Percentiles rank a stretch among this genome's conserved stretches.
These are phyloP conservation scores for Eidolon helvum DNA, from an alignment of 2,113 vertebrate species.

Conservation along the genomic window DNA sequence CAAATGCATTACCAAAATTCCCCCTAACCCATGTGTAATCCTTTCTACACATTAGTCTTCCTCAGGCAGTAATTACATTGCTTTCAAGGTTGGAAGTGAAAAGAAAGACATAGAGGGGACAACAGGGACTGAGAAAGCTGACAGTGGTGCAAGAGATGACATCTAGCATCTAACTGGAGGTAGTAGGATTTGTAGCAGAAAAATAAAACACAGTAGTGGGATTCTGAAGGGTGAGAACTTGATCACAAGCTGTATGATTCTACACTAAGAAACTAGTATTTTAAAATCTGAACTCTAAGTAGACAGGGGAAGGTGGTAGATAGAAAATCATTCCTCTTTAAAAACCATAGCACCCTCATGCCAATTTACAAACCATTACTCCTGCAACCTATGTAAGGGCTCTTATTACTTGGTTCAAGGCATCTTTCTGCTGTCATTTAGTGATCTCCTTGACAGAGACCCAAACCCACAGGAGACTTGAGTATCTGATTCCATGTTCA, in stretches of 20 bases:
- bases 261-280: neutral
- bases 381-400: neutral
- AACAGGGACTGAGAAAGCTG: neutral
- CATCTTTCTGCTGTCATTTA: neutral
- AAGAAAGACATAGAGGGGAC: neutral
- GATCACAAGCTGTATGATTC: neutral
- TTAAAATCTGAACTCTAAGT: slow-evolving; percentile 4
- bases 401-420: neutral
- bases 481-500: neutral
- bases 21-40: neutral
- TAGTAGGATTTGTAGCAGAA: neutral
- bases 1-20: neutral
- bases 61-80: neutral
- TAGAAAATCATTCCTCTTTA: neutral
- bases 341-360: neutral
- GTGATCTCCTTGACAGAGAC: neutral
- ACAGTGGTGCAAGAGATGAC: accelerated
- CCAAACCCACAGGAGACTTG: neutral
- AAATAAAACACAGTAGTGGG: neutral
- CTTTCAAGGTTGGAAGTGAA: neutral
- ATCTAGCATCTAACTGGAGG: neutral
- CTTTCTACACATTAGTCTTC: neutral
- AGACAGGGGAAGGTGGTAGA: neutral
- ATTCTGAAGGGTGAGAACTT: neutral
- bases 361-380: neutral